These are phyloP conservation scores for Toxostoma redivivum DNA, from an alignment of 2,113 vertebrate species.

Conservation along the genomic window DNA sequence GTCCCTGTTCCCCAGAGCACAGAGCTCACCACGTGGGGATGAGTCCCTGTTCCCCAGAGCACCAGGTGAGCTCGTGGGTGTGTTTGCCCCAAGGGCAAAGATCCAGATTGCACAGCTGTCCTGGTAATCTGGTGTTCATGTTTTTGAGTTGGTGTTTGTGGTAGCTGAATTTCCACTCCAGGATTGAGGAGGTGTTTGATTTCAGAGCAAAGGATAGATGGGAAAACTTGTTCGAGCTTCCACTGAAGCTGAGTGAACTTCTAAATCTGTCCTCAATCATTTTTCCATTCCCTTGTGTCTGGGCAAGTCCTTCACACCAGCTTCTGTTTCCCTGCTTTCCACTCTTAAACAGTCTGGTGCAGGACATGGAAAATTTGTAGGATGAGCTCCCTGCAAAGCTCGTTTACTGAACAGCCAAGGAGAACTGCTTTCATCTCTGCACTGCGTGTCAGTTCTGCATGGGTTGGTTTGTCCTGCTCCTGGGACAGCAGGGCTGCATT, in stretches of 20 bases:
- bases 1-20: neutral
- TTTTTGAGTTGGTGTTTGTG: neutral
- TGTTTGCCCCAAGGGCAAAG: neutral
- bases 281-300: neutral
- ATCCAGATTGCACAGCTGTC: neutral
- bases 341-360: neutral
- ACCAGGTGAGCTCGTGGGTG: neutral
- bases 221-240: neutral
- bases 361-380: neutral
- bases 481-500: neutral
- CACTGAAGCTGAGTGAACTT: neutral
- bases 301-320: neutral
- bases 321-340: neutral
- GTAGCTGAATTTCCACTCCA: neutral
- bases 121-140: neutral
- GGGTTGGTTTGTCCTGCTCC: neutral
- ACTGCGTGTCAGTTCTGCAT: neutral
- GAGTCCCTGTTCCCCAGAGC: neutral
- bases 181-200: neutral
- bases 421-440: neutral
- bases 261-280: neutral
- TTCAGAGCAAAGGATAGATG: neutral
- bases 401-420: neutral
- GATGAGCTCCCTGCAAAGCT: neutral
- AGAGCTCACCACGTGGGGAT: rapidly evolving